These are phyloP conservation scores for Trematomus bernacchii DNA, from an alignment of 2,797 vertebrate genomes.

Conservation along the genomic window DNA sequence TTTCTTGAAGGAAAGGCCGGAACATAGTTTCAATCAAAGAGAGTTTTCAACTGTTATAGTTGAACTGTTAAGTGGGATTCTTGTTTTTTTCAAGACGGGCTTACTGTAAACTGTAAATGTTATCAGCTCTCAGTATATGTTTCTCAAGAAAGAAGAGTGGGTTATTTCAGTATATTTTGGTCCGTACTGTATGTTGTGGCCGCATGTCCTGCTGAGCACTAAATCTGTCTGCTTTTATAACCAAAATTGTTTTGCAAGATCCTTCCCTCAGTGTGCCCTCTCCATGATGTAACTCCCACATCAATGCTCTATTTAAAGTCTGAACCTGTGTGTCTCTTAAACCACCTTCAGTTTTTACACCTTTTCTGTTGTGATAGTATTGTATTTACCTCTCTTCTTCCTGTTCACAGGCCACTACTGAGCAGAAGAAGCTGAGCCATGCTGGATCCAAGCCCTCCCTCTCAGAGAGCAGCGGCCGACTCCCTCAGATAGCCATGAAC, in stretches of 20 bases:
- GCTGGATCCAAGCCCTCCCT: conserved; percentile 88
- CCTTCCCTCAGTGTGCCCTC: conserved; percentile 52
- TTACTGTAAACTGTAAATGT: background rate
- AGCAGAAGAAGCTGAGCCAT: conserved; percentile 90
- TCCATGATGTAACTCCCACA: conserved; percentile 62
- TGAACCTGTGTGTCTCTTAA: conserved; percentile 53
- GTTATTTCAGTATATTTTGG: conserved; percentile 35
- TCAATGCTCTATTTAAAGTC: conserved; percentile 63
- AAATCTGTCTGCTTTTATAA: conserved; percentile 70
- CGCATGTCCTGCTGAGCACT: conserved; percentile 58
- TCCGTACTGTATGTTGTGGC: conserved; percentile 35
- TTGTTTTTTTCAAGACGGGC: background rate
- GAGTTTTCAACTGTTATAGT: background rate
- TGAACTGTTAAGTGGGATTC: conserved; percentile 1
- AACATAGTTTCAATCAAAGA: conserved; percentile 5
- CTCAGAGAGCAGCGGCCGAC: conserved; percentile 86
- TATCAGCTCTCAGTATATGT: background rate
- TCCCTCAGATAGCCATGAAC: conserved; percentile 95
- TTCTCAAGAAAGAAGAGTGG: background rate
- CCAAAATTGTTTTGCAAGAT: conserved; percentile 67
- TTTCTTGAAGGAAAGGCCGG: conserved; percentile 31
- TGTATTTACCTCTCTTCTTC: conserved; percentile 43
- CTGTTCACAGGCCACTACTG: conserved; percentile 83
- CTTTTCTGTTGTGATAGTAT: conserved; percentile 53
- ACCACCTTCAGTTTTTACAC: conserved; percentile 41